Base-by-base conservation (phyloP, 2,113 vertebrate species). In the Rafetus swinhoei region DNA sequence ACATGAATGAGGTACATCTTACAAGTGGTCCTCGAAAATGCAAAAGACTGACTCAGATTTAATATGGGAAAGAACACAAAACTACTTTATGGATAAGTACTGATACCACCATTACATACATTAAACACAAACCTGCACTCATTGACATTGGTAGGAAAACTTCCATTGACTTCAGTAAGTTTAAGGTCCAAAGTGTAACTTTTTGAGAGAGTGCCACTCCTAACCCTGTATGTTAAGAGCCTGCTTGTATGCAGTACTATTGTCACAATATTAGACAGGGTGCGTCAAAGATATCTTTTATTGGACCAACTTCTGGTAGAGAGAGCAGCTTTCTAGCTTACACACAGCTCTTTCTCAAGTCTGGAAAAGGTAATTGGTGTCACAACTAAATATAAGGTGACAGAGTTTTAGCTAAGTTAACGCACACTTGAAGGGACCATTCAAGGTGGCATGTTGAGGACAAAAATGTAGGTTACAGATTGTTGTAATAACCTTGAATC, bases 11-110 rank as follows among this genome's bases (percentile, higher is more conserved):
- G 53, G 35, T 89, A 25, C 50, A 50, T 86, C 74, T 90, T 83
- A 52, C 81, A 56, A 82, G 55, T 39, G 87, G 77, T 19, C 81
- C 62, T 53, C 93, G 59, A 88, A 91, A 80, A 52, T 2, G 2
- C 39, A 45, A 82, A 60, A n/a, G 18, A 22, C 22, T 91, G 50
- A 22, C 76, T 35, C 16, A 88, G 72, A 81, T 35, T 87, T 79
- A 8, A 89, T 50, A 69, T 89, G 82, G 90, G 89, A 89, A 93
- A 86, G 69, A 77, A 85, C 45, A 80, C 57, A 86, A 54, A 94
- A 76, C 86, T 27, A 77, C 45, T 12, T 50, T 77, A 50, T 77
- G 7, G 65, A 72, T 77, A 50, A 50, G 12, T 50, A 50, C 24
- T 74, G 65, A n/a, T 59, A 74, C 80, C 16, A 53, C 55, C 45